phyloP scores from a whole-genome alignment of 2,888 invertebrate genomes.

The Agrotis segetum region DNA sequence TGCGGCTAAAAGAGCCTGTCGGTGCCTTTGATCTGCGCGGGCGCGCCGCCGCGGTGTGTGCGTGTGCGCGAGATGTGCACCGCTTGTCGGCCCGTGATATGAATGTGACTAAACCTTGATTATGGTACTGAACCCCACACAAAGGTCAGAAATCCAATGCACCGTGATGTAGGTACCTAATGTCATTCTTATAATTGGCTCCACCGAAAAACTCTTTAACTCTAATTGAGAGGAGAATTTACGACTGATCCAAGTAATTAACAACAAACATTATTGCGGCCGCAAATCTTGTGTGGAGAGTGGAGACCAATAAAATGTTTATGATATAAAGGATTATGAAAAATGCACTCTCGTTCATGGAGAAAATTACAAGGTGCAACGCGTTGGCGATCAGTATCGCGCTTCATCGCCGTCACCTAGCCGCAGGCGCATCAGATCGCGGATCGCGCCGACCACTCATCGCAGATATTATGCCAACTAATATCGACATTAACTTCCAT shows the following conservation, averaged over 20 bases:
- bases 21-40: conserved; percentile 89
- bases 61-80: conserved; percentile 82
- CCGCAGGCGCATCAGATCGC: conserved; percentile 83
- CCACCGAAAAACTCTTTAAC: conserved; percentile 65
- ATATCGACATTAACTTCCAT: conserved; percentile 79
- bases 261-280: conserved; percentile 64
- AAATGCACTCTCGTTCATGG: conserved; percentile 57
- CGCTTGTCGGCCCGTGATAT: conserved; percentile 89
- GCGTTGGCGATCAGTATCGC: conserved; percentile 81
- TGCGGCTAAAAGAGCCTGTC: conserved; percentile 91
- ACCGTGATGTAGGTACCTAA: conserved; percentile 71
- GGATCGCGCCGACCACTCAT: conserved; percentile 79
- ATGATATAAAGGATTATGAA: conserved; percentile 53
- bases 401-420: conserved; percentile 83
- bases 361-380: conserved; percentile 69
- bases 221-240: conserved; percentile 70
- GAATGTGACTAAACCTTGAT: conserved; percentile 91
- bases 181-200: conserved; percentile 76
- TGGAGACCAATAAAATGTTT: conserved; percentile 51
- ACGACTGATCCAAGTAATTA: conserved; percentile 66
- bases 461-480: conserved; percentile 81
- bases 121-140: conserved; percentile 88
- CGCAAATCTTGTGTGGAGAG: conserved; percentile 50
- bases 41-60: conserved; percentile 78
- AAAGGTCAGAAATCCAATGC: conserved; percentile 86